These are phyloP conservation scores for Hylomyscus alleni DNA, from an alignment of 2,797 vertebrate species.

Conservation along the genomic window DNA sequence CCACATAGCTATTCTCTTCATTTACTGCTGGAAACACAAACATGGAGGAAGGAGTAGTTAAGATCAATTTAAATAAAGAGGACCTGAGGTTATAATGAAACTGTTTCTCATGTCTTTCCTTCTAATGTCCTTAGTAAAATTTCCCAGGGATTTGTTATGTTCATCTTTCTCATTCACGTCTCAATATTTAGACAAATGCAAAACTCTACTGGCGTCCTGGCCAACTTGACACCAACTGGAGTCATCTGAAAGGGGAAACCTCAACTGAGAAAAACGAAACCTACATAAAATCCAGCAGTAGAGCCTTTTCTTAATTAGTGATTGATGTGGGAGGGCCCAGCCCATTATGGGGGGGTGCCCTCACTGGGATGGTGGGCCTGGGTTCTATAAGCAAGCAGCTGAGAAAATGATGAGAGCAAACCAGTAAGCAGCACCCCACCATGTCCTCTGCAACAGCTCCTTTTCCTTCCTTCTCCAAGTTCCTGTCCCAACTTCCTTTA, in stretches of 20 bases:
- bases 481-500: background rate
- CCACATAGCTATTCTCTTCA: background rate
- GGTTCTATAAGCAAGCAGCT: background rate
- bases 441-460: background rate
- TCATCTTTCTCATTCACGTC: slow-evolving; percentile 18
- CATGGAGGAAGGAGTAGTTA: background rate
- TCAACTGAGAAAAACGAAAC: background rate
- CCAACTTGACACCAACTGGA: background rate
- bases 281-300: background rate
- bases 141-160: background rate
- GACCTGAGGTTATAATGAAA: background rate
- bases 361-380: background rate
- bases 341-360: background rate
- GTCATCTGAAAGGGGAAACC: background rate
- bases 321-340: background rate
- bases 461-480: background rate
- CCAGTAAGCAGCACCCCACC: background rate
- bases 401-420: background rate
- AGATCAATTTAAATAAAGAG: background rate
- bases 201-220: background rate
- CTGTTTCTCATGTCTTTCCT: background rate
- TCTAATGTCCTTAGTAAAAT: slow-evolving; percentile 20
- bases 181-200: slow-evolving; percentile 45
- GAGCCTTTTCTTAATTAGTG: background rate
- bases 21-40: background rate